A percentile compares a stretch with the other conserved stretches of the same genome.
Conservation (phyloP, 2,888 invertebrate genomes). For the Nephrocerus scutellatus region DNA sequence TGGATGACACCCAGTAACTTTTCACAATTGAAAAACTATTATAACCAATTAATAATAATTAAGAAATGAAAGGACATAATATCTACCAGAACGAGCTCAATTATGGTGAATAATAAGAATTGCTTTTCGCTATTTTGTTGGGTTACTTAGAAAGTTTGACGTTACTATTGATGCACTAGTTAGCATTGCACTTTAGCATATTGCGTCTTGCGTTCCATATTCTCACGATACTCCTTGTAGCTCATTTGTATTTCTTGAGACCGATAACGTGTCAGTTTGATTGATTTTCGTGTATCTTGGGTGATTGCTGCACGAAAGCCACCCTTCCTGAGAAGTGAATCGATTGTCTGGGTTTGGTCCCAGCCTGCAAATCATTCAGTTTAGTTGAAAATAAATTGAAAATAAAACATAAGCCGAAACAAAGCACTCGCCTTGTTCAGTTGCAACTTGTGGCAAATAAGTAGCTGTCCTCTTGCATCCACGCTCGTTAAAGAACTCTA, state of each 20-base stretch:
- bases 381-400: no score
- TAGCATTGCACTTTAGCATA: slow-evolving; percentile 47
- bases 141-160: slow-evolving; percentile 11
- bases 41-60: no score
- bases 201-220: slow-evolving; percentile 41
- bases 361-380: slow-evolving; percentile 82
- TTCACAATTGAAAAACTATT: no score
- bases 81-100: no score
- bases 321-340: slow-evolving; percentile 93
- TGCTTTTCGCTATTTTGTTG: no score
- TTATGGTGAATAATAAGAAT: no score
- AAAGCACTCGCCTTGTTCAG: slow-evolving; percentile 77
- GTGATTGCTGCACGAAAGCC: slow-evolving; percentile 90
- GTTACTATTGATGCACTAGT: slow-evolving; percentile 57
- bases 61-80: no score
- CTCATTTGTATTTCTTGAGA: slow-evolving; percentile 89
- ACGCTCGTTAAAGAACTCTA: slow-evolving; percentile 92
- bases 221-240: slow-evolving; percentile 68
- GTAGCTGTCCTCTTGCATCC: slow-evolving; percentile 94
- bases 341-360: slow-evolving; percentile 98
- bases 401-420: background rate
- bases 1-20: no score
- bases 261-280: slow-evolving; percentile 93
- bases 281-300: slow-evolving; percentile 77
- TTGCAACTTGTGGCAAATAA: slow-evolving; percentile 95